Percentiles rank a stretch among this genome's conserved stretches.
phyloP scores from a whole-genome alignment of 2,888 invertebrate species.

The Creontiades dilutus region DNA sequence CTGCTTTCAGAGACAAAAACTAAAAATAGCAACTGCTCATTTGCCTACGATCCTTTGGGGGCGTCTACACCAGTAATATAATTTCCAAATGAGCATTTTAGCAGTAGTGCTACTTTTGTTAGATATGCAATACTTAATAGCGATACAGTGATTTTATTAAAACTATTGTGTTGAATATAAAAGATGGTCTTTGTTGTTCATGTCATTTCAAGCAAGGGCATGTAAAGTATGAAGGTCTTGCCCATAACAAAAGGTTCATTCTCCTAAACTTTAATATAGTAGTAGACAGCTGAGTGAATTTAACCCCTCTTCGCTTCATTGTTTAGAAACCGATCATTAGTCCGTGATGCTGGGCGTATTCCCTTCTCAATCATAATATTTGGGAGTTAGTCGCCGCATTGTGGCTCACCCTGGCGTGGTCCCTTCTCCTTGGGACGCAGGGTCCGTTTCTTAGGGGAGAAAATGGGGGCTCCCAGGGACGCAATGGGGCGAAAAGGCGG shows the following conservation, averaged over 20 bases:
- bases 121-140: neutral
- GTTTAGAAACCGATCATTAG: slow-evolving; percentile 66
- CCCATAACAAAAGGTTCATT: neutral
- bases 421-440: neutral
- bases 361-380: slow-evolving; percentile 62
- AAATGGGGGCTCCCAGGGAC: slow-evolving; percentile 6
- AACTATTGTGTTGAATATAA: neutral
- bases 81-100: too few relatives aligned
- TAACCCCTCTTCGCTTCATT: slow-evolving; percentile 45
- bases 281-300: slow-evolving; percentile 45
- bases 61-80: too few relatives aligned
- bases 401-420: slow-evolving; percentile 64
- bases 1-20: too few relatives aligned
- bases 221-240: neutral
- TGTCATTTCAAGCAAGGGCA: neutral
- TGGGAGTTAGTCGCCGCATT: slow-evolving; percentile 69
- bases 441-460: slow-evolving; percentile 8
- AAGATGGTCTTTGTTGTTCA: slow-evolving; percentile 1
- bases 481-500: slow-evolving; percentile 42
- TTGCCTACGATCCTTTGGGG: too few relatives aligned
- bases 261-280: slow-evolving; percentile 36
- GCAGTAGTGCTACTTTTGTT: neutral
- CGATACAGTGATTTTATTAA: slow-evolving; percentile 11
- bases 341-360: slow-evolving; percentile 42
- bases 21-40: too few relatives aligned